Base-by-base conservation (phyloP, 2,797 vertebrate species). In the Sarcophilus harrisii region DNA sequence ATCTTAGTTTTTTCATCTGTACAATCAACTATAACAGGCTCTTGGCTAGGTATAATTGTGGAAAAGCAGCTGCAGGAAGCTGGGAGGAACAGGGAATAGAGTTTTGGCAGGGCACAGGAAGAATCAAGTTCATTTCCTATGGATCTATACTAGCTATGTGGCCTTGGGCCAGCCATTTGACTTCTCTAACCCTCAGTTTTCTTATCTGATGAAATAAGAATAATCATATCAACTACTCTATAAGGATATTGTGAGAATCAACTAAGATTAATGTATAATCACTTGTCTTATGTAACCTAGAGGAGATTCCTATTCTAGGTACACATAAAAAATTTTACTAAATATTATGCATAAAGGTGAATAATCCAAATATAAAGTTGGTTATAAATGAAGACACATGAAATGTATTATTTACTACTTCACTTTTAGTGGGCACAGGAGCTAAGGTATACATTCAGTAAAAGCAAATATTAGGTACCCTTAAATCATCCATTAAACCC, bases 401-500 rank as follows among this genome's bases (percentile, higher is more conserved):
- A 38, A 45, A 27, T 81, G 38, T 24, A 10, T 81, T 18, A 45
- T 81, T 81, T 81, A 16, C 16, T 45, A 81, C 18, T 81, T 8
- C 66, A 21, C 18, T 81, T 81, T 81, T 81, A 38, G 21, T 38
- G 66, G 27, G 57, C 90, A 66, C 0, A 27, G 91, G 93, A 91
- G 58, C 60, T 10, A 45, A 54, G 59, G 92, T 91, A 89, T 93
- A 94, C 30, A n/a, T 0, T 58, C 91, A 92, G 81, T 96, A 96
- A 96, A 97, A 90, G 91, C 16, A 90, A 96, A 1, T 94, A 90
- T 93, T 94, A 93, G 94, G 91, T 62, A 59, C 55, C 96, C 96
- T 97, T 96, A 38, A 95, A 95, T 96, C 94, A 96, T 93, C 81
- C 73, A 87, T 93, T 93, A 6, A 29, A 95, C 94, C 95, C 97